These are phyloP conservation scores for Mycetomoellerius zeteki DNA, from an alignment of 1,140 invertebrate genomes.

Conservation along the genomic window DNA sequence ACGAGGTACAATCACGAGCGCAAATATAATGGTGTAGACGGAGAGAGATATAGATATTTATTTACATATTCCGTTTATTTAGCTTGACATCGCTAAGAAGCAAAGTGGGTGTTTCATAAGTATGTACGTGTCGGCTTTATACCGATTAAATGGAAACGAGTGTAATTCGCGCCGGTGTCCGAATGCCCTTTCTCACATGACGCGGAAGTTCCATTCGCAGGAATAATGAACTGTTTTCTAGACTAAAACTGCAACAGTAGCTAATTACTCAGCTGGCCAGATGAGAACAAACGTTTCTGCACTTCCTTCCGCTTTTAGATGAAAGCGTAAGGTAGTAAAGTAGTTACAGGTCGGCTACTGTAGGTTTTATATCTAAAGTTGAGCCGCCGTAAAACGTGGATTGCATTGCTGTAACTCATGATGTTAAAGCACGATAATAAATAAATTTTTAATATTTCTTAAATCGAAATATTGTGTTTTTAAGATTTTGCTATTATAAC, in stretches of 20 bases:
- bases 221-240: constrained; percentile 44
- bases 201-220: background rate
- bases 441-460: too few species aligned
- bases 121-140: too few species aligned
- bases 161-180: background rate
- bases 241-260: constrained; percentile 14
- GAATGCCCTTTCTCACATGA: constrained; percentile 34
- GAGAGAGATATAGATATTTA: too few species aligned
- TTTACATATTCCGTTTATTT: constrained; percentile 42
- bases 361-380: constrained; percentile 12
- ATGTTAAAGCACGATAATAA: constrained; percentile 10
- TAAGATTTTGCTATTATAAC: too few species aligned
- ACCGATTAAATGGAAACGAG: too few species aligned
- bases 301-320: constrained; percentile 20
- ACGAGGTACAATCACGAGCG: constrained; percentile 22
- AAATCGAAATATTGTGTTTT: too few species aligned
- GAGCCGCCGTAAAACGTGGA: background rate
- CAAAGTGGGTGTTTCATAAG: too few species aligned
- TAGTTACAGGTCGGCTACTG: background rate
- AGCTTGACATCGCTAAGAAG: constrained; percentile 3
- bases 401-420: background rate
- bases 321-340: constrained; percentile 25
- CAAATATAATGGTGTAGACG: constrained; percentile 2
- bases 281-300: constrained; percentile 38
- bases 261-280: constrained; percentile 23